Evolutionary conservation across 2,113 vertebrate genomes (phyloP).

Genomic region (Bubalus kerabau): DNA sequence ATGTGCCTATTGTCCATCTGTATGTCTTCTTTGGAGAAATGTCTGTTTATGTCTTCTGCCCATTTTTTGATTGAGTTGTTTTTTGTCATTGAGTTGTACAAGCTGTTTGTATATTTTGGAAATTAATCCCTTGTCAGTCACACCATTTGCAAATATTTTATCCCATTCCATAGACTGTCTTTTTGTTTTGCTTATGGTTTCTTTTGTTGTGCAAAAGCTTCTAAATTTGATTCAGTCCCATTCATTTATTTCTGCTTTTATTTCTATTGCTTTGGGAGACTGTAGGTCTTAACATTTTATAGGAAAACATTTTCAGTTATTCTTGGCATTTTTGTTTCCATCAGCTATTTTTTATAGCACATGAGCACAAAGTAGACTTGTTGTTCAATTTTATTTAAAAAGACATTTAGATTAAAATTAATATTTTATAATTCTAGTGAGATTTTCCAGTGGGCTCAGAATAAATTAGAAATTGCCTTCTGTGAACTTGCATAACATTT

Average conservation of each 20-base stretch:
- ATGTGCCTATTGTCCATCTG: not conserved
- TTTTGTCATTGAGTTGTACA: not conserved
- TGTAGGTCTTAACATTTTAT: not conserved
- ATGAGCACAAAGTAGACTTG: not conserved
- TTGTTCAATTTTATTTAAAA: not conserved
- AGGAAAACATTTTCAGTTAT: not conserved
- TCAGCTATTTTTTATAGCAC: not conserved
- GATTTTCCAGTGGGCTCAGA: not conserved
- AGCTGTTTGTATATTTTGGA: not conserved
- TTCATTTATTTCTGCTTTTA: not conserved
- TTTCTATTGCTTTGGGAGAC: not conserved
- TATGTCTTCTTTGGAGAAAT: not conserved
- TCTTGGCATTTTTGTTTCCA: not conserved
- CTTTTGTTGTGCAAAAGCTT: not conserved
- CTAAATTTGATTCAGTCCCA: not conserved
- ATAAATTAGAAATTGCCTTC: constrained; percentile 37
- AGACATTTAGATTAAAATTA: constrained; percentile 19
- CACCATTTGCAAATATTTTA: not conserved
- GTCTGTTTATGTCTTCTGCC: not conserved
- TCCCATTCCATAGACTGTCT: not conserved
- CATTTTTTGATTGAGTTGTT: not conserved
- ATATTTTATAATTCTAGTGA: not conserved
- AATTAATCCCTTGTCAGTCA: not conserved
- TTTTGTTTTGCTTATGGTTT: not conserved
- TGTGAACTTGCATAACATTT: not conserved